Evolutionary conservation across 53 echinoderm and acorn worm genomes (phyloP).

Genomic region (Pentamera pediparva): DNA sequence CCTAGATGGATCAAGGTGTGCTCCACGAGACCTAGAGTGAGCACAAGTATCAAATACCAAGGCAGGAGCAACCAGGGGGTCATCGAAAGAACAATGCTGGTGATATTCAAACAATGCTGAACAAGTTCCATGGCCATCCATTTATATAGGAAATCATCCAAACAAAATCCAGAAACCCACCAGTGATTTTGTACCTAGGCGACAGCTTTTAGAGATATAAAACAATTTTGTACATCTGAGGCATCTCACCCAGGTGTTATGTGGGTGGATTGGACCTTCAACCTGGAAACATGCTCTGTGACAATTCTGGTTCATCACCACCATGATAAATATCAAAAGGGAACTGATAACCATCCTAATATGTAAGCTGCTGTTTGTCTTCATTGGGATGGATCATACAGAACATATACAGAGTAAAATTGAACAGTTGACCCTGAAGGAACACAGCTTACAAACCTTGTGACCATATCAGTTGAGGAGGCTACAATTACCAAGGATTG

Average conservation of each 20-base stretch:
- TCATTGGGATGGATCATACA: constrained; percentile 18
- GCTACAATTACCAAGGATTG: background rate
- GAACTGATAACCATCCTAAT: background rate
- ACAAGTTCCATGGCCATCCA: constrained; percentile 7
- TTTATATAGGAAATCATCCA: too few species aligned
- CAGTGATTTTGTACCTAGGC: constrained; percentile 17
- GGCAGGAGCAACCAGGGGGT: background rate
- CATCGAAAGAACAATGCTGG: background rate
- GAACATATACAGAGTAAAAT: background rate
- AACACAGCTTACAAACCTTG: background rate
- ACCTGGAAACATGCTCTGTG: constrained; percentile 10
- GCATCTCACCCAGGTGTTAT: constrained; percentile 16
- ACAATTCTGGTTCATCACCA: constrained; percentile 23
- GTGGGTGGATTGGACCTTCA: constrained; percentile 20
- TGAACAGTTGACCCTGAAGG: background rate
- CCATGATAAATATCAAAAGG: constrained; percentile 3
- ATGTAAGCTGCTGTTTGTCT: constrained; percentile 1
- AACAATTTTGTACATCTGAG: background rate
- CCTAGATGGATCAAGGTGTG: background rate
- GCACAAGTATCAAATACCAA: background rate
- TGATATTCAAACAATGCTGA: constrained; percentile 7
- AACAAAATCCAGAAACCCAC: too few species aligned
- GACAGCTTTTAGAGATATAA: constrained; percentile 12
- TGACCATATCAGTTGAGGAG: constrained; percentile 22
- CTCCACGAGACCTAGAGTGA: constrained; percentile 24